Evolutionary conservation across 2,888 invertebrate species (phyloP).

Genomic region (Leptodirus hochenwartii): DNA sequence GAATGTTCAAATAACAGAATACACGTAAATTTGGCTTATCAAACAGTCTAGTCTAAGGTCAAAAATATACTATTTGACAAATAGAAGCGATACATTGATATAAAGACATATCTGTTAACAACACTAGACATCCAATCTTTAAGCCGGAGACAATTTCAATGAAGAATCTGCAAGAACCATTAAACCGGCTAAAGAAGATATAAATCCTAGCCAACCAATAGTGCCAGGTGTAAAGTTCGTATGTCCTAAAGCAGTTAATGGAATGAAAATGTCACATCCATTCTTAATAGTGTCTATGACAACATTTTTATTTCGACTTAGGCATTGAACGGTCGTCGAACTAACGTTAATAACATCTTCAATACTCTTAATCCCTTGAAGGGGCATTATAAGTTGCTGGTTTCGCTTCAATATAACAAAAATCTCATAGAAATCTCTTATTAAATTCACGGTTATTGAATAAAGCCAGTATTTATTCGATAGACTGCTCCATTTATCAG

Average conservation of each 20-base stretch:
- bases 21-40: too few species aligned
- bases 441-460: slow-evolving; percentile 60
- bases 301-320: slow-evolving; percentile 40
- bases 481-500: slow-evolving; percentile 54
- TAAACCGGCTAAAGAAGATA: slow-evolving; percentile 68
- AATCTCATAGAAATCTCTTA: slow-evolving; percentile 75
- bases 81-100: too few species aligned
- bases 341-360: slow-evolving; percentile 8
- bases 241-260: slow-evolving; percentile 63
- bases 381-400: slow-evolving; percentile 11
- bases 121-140: too few species aligned
- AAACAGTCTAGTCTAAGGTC: too few species aligned
- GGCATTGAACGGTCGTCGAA: slow-evolving; percentile 15
- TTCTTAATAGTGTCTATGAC: slow-evolving; percentile 73
- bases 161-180: slow-evolving; percentile 58
- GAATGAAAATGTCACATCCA: slow-evolving; percentile 72
- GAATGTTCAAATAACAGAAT: too few species aligned
- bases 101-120: too few species aligned
- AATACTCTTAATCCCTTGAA: slow-evolving; percentile 2
- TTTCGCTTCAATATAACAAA: slow-evolving; percentile 37
- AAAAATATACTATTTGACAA: too few species aligned
- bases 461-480: slow-evolving; percentile 75
- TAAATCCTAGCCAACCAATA: slow-evolving; percentile 58
- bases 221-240: slow-evolving; percentile 58
- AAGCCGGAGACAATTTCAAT: slow-evolving; percentile 50